These are phyloP conservation scores for Notodonta ziczac DNA, from an alignment of 2,888 invertebrate species.

Conservation along the genomic window DNA sequence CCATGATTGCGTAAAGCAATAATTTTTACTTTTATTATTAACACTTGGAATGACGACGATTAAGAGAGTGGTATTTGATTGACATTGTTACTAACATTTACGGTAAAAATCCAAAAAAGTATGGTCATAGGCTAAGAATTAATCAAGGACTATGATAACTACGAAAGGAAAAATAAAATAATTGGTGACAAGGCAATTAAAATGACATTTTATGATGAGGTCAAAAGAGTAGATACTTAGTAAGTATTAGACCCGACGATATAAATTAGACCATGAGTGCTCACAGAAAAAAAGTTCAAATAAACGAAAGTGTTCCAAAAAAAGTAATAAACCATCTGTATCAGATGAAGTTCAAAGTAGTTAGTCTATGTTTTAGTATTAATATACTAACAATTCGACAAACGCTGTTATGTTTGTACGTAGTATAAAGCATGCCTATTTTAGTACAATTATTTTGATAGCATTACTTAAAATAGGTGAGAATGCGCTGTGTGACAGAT, in stretches of 20 bases:
- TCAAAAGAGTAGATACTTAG: conserved; percentile 23
- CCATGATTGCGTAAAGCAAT: conserved; percentile 55
- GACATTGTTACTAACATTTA: conserved; percentile 54
- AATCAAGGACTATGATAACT: conserved; percentile 28
- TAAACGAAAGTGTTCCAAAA: conserved; percentile 64
- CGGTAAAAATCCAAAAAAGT: conserved; percentile 27
- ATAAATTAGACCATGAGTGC: conserved; percentile 58
- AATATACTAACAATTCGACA: conserved; percentile 73
- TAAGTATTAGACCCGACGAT: conserved; percentile 28
- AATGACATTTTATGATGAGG: conserved; percentile 23
- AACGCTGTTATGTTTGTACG: conserved; percentile 62
- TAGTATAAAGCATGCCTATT: conserved; percentile 79
- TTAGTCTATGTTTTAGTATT: conserved; percentile 64
- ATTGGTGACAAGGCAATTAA: conserved; percentile 26
- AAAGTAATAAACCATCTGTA: conserved; percentile 69
- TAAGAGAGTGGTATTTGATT: conserved; percentile 40
- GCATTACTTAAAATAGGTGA: conserved; percentile 67
- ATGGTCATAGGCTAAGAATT: conserved; percentile 15
- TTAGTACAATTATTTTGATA: conserved; percentile 81
- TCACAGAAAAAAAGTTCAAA: conserved; percentile 74
- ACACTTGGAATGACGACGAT: conserved; percentile 42
- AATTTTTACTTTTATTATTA: conserved; percentile 53
- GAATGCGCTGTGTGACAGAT: conserved; percentile 67
- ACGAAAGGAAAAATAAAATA: conserved; percentile 26
- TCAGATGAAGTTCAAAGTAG: conserved; percentile 82